Base-by-base conservation (phyloP, 2,888 invertebrate species). In the Perizoma flavofasciatum region DNA sequence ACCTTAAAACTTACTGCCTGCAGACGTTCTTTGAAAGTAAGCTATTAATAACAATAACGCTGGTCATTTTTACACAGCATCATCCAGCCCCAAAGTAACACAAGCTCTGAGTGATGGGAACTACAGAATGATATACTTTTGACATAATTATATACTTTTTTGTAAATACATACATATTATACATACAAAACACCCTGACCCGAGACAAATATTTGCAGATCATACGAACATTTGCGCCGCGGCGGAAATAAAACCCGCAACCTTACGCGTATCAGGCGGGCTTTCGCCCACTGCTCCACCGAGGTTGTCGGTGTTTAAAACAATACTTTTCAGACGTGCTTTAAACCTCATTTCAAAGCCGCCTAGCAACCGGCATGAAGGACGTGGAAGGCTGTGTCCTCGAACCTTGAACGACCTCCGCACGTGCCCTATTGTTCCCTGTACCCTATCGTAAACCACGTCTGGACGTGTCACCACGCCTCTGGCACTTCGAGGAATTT, bases 371-470 rank as follows among this genome's bases (percentile, higher is more conserved):
- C 49, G 61, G 58, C 51, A 68, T 79, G 83, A 85, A 85, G 86
- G 87, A 81, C 85, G 86, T 75, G 81, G 77, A 81, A 83, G 83
- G 81, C 79, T 80, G 71, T 86, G 87, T 82, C 87, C 86, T 87
- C 87, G 86, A 86, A 85, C 85, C 78, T 72, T 72, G 70, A 70
- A 69, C 82, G 83, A 83, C 86, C 87, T 83, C 86, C 77, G 80
- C 86, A 86, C 85, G 86, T 86, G 88, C 86, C 72, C 78, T 81
- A 85, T 85, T 86, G 86, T 86, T 85, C 77, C 78, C 67, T 67
- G 69, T 70, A 57, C 70, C 71, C 70, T 74, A 73, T 73, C 78
- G 82, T 79, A 82, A 85, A 77, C 72, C 71, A 62, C 62, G 68
- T 61, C 63, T 58, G 61, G 53, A 55, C 59, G 55, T 59, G 55